Base-by-base conservation (phyloP, 2,888 invertebrate genomes). In the Sminthurides aquaticus region DNA sequence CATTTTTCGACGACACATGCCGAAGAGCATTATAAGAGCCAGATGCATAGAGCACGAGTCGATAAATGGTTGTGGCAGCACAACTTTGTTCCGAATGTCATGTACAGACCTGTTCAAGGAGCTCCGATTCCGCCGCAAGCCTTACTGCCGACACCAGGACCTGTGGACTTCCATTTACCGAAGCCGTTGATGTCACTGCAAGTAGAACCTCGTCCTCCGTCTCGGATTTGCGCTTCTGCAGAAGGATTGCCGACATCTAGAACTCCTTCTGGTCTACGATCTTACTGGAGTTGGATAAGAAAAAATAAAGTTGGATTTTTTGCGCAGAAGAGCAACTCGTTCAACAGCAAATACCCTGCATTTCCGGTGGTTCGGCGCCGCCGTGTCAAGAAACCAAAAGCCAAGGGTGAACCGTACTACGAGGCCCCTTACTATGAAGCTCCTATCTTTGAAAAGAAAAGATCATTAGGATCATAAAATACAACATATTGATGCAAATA, bases 1-100 rank as follows among this genome's bases (percentile, higher is more conserved):
- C 58, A 58, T 43, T 58, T 58, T 26, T 58, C 58, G 2, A 3
- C 34, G 3, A 58, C 58, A 2, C 58, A 58, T 58, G 58, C 58
- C 3, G n/a, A 24, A 18, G 58, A 58, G 20, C 58, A 58, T 58
- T 58, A 58, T 22, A 29, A 26, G 11, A 43, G 43, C 27, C 3
- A 5, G 15, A 24, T 34, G 22, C 58, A 58, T 43, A 29, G 43
- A 5, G 24, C 27, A 24, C 20, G 24, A 43, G 58, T 58, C 15
- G 34, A 15, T 2, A 43, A 34, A 3, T 58, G 43, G 20, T 26
- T 58, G 58, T 15, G 22, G 52, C 15, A 22, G 5, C 8, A 52
- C 20, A 52, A 52, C 20, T 52, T 52, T 52, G 52, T 52, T 8
- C 52, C 52, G 5, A 52, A 52, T 22, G 20, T 52, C 5, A 8